Evolutionary conservation across 2,888 invertebrate species (phyloP).

Genomic region (Eupithecia dodoneata): DNA sequence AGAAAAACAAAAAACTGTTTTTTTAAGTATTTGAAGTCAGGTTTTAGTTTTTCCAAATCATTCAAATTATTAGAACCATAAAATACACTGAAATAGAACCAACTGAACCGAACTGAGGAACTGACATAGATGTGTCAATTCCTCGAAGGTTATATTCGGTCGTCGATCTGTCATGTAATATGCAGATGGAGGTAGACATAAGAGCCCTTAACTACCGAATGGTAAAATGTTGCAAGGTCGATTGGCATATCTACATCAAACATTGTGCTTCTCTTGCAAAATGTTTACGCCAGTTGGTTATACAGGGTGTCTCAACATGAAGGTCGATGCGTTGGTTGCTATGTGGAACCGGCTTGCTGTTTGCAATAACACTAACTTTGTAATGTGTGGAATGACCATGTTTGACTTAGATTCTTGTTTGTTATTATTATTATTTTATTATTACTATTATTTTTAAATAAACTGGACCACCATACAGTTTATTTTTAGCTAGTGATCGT

Average conservation of each 20-base stretch:
- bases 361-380: neutral
- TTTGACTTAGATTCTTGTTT: neutral
- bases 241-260: conserved; percentile 26
- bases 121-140: neutral
- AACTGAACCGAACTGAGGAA: neutral
- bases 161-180: conserved; percentile 1
- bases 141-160: neutral
- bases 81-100: neutral
- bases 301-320: conserved; percentile 17
- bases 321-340: conserved; percentile 9
- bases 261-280: conserved; percentile 44
- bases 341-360: conserved; percentile 1
- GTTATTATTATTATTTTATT: neutral
- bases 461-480: neutral
- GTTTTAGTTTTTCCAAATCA: no score
- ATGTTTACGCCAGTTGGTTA: conserved; percentile 26
- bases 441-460: no score
- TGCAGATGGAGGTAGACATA: neutral
- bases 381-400: neutral
- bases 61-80: neutral
- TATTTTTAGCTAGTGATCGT: neutral
- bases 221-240: conserved; percentile 33
- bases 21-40: no score
- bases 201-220: conserved; percentile 24
- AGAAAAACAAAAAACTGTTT: no score